Evolutionary conservation across 2,888 invertebrate species (phyloP).

Genomic region (Pycnomerus fuliginosus): DNA sequence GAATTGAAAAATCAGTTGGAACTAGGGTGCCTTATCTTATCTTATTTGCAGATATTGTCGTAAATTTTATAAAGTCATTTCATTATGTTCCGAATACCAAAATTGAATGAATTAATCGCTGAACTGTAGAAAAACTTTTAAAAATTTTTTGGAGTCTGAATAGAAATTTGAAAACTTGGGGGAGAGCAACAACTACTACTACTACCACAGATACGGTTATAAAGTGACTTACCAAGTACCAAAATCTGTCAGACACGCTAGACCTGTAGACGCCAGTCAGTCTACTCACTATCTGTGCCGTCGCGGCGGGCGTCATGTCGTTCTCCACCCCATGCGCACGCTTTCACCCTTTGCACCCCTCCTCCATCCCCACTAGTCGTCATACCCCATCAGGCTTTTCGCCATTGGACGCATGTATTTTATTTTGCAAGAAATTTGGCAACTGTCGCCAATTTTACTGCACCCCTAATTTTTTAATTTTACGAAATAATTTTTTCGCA

Average conservation of each 20-base stretch:
- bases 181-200: slow-evolving; percentile 5
- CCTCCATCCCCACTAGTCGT: slow-evolving; percentile 41
- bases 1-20: too few relatives aligned
- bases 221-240: slow-evolving; percentile 41
- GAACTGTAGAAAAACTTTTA: too few relatives aligned
- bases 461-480: slow-evolving; percentile 11
- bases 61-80: background rate
- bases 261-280: slow-evolving; percentile 55
- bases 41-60: background rate
- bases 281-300: slow-evolving; percentile 56
- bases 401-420: slow-evolving; percentile 43
- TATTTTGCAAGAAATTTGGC: slow-evolving; percentile 44
- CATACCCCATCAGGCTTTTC: slow-evolving; percentile 44
- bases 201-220: slow-evolving; percentile 22
- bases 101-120: background rate
- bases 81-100: background rate
- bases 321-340: slow-evolving; percentile 58
- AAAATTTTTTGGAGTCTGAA: too few relatives aligned
- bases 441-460: slow-evolving; percentile 22
- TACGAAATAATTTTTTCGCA: slow-evolving; percentile 9
- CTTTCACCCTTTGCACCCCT: slow-evolving; percentile 51
- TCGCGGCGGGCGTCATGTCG: slow-evolving; percentile 66
- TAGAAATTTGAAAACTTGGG: too few relatives aligned
- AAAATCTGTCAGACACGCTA: slow-evolving; percentile 39
- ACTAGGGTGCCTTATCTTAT: slow-evolving; percentile 16